Conservation (phyloP, 2,113 vertebrate species). For the Ceyx melanurus region DNA sequence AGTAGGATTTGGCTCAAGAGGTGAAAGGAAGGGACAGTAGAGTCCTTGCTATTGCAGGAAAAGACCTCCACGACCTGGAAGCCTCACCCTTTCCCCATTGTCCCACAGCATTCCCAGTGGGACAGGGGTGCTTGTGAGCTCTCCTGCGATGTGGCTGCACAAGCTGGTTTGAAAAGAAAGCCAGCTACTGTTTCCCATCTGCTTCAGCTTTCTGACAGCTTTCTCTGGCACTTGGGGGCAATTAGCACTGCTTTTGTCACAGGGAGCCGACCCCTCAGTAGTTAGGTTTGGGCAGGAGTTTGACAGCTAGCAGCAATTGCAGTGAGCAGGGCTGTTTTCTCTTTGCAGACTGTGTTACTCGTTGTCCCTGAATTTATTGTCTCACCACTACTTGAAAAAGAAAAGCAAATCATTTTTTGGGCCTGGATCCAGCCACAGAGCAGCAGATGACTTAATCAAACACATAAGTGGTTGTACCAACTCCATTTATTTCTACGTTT, state of each 20-base stretch:
- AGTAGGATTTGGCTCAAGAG: neutral
- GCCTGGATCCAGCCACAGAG: neutral
- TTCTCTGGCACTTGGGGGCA: neutral
- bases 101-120: neutral
- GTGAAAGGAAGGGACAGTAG: neutral
- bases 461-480: neutral
- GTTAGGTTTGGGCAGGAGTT: neutral
- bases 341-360: neutral
- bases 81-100: neutral
- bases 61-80: neutral
- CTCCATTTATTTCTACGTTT: neutral
- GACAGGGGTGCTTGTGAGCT: rapidly evolving
- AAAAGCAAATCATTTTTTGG: neutral
- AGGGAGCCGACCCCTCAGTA: neutral
- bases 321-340: neutral
- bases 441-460: neutral
- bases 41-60: neutral
- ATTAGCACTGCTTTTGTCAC: neutral
- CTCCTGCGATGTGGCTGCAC: rapidly evolving
- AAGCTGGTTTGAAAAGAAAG: neutral
- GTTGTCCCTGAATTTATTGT: neutral
- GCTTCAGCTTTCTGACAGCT: slow-evolving; percentile 18
- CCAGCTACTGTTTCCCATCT: neutral
- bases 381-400: neutral
- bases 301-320: neutral